Percentiles rank a stretch among this genome's conserved stretches.
Evolutionary conservation across 2,113 vertebrate genomes (phyloP).

Genomic region (Bothrops jararaca): DNA sequence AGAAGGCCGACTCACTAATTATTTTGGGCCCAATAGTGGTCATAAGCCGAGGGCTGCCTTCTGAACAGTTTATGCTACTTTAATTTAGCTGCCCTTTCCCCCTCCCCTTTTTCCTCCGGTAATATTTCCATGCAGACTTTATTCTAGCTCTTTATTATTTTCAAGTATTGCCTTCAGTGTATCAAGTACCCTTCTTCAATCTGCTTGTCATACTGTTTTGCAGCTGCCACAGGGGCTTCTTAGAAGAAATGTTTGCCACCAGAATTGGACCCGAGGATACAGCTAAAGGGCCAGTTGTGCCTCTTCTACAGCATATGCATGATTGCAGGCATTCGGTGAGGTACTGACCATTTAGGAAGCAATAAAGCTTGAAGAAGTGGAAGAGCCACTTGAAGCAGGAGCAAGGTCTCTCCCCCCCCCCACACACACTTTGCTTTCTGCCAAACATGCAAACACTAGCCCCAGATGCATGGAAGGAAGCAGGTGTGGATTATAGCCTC

Average conservation of each 20-base stretch:
- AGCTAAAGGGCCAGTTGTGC: background rate
- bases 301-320: background rate
- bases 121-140: too few relatives aligned
- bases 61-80: background rate
- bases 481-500: background rate
- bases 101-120: background rate
- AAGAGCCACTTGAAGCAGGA: conserved; percentile 20
- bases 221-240: background rate
- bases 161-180: background rate
- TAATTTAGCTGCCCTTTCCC: background rate
- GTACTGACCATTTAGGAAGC: background rate
- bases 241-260: background rate
- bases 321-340: background rate
- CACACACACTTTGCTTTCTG: conserved; percentile 7
- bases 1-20: too few relatives aligned
- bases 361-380: conserved; percentile 22
- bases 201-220: background rate
- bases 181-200: background rate
- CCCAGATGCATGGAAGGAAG: conserved; percentile 14
- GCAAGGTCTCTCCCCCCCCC: background rate
- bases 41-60: background rate
- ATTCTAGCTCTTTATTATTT: background rate
- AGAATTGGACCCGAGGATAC: background rate
- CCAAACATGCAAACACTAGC: conserved; percentile 25
- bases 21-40: too few relatives aligned